phyloP scores from a whole-genome alignment of 2,113 vertebrate species.

The Marmota flaviventris region DNA sequence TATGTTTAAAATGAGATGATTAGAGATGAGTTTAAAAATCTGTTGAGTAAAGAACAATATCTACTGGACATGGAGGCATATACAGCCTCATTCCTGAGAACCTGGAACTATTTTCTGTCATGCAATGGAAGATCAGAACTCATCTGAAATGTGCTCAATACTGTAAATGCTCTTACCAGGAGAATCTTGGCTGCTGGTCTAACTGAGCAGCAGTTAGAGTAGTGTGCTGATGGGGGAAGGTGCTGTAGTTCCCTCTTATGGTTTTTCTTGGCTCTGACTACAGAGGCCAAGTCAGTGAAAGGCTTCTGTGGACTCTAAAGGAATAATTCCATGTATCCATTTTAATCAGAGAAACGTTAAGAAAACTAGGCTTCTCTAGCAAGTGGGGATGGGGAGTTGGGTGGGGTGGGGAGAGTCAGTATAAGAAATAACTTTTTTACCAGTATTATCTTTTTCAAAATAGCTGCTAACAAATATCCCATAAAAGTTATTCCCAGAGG shows the following conservation, averaged over 20 bases:
- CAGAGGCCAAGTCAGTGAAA: not conserved
- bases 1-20: not conserved
- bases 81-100: not conserved
- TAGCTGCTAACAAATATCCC: not conserved
- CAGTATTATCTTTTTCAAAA: not conserved
- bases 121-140: not conserved
- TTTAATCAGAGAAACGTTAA: conserved; percentile 10
- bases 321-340: not conserved
- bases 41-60: not conserved
- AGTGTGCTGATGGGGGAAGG: no score
- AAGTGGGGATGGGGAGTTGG: no score
- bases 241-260: not conserved
- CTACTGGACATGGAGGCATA: not conserved
- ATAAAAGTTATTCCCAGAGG: not conserved
- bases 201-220: not conserved
- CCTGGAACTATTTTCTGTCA: not conserved
- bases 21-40: not conserved
- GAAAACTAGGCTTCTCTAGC: not conserved
- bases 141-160: not conserved
- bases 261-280: not conserved
- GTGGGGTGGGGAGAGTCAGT: no score
- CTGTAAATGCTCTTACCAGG: not conserved
- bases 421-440: not conserved
- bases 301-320: not conserved
- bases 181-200: not conserved